Evolutionary conservation across 2,888 invertebrate genomes (phyloP), one percentile per base, ranked within the genome.

Genomic region (Heteropelma amictum): DNA sequence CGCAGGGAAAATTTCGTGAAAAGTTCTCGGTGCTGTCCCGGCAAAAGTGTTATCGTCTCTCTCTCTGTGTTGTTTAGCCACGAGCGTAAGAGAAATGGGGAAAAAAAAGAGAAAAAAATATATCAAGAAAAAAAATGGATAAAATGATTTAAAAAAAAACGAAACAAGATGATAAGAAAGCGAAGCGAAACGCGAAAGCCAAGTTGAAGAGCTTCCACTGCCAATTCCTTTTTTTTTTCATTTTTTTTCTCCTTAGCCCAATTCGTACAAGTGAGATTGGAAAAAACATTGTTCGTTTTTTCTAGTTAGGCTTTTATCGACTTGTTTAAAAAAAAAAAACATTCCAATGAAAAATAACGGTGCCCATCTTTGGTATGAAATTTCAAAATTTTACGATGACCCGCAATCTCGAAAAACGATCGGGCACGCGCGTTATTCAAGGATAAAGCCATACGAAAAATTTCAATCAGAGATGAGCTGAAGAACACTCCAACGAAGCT

Each of bases 191-290:
- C 33, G 61, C 42, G 35, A 33, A 17, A 73, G 42, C 40, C 58
- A 33, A 63, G 51, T 67, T 47, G 5, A 80, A 58, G 77, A 71
- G 79, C 79, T 83, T 83, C 78, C 78, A 77, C 77, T 68, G 73
- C 74, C 73, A 81, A 85, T 85, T 85, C 85, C 85, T 85, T 79
- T 79, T 79, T 71, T 33, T 26, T 35, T 42, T 70, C 19, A 6
- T 40, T 33, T 47, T 53, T 33, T 12, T 47, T 40, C 10, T 28
- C 17, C 14, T 42, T n/a, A n/a, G n/a, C n/a, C n/a, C n/a, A n/a
- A 2, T 49, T 17, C 38, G 14, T 12, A 49, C 26, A 8, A 33
- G 60, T 17, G 12, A 30, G 30, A 12, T 45, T 60, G n/a, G 14
- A 14, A 19, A 58, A 65, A 65, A 68, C 45, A 45, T 19, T 56